These are phyloP conservation scores for Cyphomyrus plagiostoma DNA, from an alignment of 2,113 vertebrate genomes.

Conservation along the genomic window DNA sequence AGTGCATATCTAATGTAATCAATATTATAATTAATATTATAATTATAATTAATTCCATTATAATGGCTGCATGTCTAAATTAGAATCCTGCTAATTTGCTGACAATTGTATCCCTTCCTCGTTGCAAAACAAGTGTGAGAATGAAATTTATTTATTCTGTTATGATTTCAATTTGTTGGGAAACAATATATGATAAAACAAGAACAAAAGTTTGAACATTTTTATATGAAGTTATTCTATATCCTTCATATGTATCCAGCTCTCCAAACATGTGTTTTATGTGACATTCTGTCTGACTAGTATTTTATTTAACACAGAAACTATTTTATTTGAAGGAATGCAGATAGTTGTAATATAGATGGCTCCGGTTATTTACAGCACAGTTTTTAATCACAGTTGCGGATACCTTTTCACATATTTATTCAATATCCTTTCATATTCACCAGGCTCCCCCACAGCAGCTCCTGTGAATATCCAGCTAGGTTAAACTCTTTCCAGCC, in stretches of 20 bases:
- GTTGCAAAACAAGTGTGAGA: conserved; percentile 62
- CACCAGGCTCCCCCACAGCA: background rate
- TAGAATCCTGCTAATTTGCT: conserved; percentile 54
- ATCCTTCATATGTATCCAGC: background rate
- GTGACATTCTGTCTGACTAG: background rate
- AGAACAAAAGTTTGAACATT: background rate
- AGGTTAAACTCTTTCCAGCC: background rate
- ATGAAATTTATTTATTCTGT: conserved; percentile 59
- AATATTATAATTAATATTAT: conserved; percentile 11
- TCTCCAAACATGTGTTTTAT: background rate
- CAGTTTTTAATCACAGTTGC: background rate
- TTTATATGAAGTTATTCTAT: background rate
- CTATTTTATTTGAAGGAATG: background rate
- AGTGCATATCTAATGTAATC: conserved; percentile 4
- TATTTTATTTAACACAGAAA: background rate
- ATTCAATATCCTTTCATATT: background rate
- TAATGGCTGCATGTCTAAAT: conserved; percentile 57
- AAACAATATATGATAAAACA: conserved; percentile 43
- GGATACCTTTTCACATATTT: background rate
- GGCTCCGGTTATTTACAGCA: background rate
- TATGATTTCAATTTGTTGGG: conserved; percentile 45
- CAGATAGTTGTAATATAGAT: background rate
- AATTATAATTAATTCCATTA: conserved; percentile 61
- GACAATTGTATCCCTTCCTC: conserved; percentile 38
- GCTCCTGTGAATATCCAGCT: background rate